Base-by-base conservation (phyloP, 2,888 invertebrate species). In the Pterostichus niger region DNA sequence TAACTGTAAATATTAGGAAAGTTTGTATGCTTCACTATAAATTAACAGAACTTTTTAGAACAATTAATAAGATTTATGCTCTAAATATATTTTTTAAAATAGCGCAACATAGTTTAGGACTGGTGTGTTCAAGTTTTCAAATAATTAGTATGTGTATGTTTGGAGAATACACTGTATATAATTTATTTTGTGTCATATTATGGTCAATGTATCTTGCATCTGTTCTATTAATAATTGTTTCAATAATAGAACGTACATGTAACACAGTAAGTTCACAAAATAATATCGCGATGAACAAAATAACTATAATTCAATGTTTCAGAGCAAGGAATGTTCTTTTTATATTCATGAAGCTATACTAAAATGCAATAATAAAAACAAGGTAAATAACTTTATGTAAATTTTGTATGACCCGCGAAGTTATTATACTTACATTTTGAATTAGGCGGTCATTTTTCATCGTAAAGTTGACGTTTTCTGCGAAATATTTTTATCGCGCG, bases 271-370 rank as follows among this genome's bases (percentile, higher is more conserved):
- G 24, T 24, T 24, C 3, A 24, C 24, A 24, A 24, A 24, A 24
- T 2, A 24, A 2, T 3, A 3, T 24, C 3, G 2, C 24, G 24
- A 24, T 24, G 24, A 3, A 52, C 24, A 40, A 40, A 40, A 40
- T 40, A 40, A 3, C 9, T 7, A 40, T 4, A 56, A 56, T 6
- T 17, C 17, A 6, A 56, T 13, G n/a, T 49, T 56, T 56, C 13
- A 64, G 64, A 35, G 33, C 7, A 64, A 33, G 6, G 13, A 64
- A 33, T 33, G 31, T 11, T 64, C 64, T 3, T 64, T 15, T 64
- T 64, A 33, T 33, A 35, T 64, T 11, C 64, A 64, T 64, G 6
- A 64, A 11, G 35, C n/a, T n/a, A 33, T 64, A 64, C 17, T 11
- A 33, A 33, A 64, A n/a, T 56, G 17, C 13, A 4, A 6, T 7